These are phyloP conservation scores for Parauchenoglanis punctatus DNA, from an alignment of 2,797 vertebrate species.

Conservation along the genomic window DNA sequence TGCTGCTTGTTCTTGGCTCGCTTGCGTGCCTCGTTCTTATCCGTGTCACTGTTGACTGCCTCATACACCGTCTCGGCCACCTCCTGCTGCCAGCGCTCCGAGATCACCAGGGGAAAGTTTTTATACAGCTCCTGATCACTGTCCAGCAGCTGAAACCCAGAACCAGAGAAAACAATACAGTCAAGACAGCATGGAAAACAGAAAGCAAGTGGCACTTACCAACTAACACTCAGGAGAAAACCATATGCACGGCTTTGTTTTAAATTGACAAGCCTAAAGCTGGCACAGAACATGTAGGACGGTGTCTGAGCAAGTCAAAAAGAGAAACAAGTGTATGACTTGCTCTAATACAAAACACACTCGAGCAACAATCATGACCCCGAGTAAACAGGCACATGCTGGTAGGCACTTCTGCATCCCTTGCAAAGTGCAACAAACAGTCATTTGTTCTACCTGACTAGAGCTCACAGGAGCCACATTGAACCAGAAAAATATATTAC, in stretches of 20 bases:
- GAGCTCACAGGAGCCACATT: not conserved
- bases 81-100: constrained; percentile 98
- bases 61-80: constrained; percentile 96
- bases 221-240: not conserved
- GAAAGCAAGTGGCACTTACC: not conserved
- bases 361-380: not conserved
- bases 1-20: constrained; percentile 96
- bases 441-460: not conserved
- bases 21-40: constrained; percentile 93
- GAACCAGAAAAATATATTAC: not conserved
- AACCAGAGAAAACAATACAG: not conserved
- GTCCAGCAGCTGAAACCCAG: constrained; percentile 83
- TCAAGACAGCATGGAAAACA: not conserved
- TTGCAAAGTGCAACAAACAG: constrained; percentile 4
- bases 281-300: not conserved
- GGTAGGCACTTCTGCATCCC: not conserved
- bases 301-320: not conserved
- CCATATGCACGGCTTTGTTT: not conserved
- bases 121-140: constrained; percentile 98
- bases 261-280: not conserved
- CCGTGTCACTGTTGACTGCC: constrained; percentile 92
- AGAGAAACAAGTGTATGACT: not conserved
- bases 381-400: not conserved
- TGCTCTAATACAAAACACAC: not conserved
- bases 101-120: constrained; percentile 98